These are phyloP conservation scores for Isurus oxyrinchus DNA, from an alignment of 2,113 vertebrate species.

Conservation along the genomic window DNA sequence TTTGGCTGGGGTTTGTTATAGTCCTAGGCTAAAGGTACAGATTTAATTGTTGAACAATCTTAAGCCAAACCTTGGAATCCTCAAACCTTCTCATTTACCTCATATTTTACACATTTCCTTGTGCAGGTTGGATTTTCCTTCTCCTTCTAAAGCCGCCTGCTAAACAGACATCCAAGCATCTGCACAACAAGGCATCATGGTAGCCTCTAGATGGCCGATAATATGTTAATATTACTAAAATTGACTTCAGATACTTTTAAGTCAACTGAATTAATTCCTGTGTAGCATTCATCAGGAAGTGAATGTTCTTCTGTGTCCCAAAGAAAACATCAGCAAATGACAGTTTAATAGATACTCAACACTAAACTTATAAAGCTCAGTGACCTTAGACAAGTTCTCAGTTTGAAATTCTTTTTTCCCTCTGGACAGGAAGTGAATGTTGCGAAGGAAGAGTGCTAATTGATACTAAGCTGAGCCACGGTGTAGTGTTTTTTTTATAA, in stretches of 20 bases:
- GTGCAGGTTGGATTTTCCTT: background rate
- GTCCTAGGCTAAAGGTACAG: background rate
- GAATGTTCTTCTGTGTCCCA: background rate
- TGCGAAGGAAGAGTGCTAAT: background rate
- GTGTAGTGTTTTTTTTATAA: background rate
- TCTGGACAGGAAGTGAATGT: background rate
- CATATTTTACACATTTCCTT: slow-evolving; percentile 23
- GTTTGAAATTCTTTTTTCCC: background rate
- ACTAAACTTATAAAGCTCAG: background rate
- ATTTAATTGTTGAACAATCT: background rate
- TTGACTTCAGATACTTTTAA: background rate
- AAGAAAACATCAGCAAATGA: background rate
- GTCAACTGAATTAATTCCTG: background rate
- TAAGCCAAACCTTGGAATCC: background rate
- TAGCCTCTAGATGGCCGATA: background rate
- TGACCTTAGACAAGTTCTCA: background rate
- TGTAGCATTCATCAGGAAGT: background rate
- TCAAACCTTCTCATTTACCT: slow-evolving; percentile 19
- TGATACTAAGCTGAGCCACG: background rate
- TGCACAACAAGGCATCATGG: background rate
- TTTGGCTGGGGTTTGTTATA: background rate
- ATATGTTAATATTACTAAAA: slow-evolving; percentile 8
- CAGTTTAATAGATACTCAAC: background rate
- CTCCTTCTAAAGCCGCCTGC: background rate
- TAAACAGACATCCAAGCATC: background rate